Percentiles rank a stretch among this genome's conserved stretches.
phyloP scores from a whole-genome alignment of 2,113 vertebrate species.

The Aptenodytes forsteri region DNA sequence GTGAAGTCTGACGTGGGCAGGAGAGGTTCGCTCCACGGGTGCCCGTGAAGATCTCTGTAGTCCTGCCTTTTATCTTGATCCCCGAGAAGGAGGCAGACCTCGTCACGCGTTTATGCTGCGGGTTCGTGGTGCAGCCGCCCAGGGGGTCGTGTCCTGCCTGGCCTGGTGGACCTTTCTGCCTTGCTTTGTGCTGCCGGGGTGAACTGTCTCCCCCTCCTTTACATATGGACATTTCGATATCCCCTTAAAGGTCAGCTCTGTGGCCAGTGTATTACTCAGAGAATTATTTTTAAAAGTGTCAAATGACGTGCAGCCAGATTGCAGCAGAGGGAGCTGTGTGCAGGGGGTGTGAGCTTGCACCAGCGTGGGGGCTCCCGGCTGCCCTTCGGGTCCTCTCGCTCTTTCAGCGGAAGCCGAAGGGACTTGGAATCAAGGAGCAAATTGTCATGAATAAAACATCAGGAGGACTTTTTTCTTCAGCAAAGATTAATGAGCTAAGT shows the following conservation, averaged over 20 bases:
- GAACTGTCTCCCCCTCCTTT: not conserved
- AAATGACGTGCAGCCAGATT: not conserved
- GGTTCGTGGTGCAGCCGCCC: too few relatives aligned
- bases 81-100: not conserved
- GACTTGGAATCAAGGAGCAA: not conserved
- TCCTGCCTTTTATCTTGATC: too few relatives aligned
- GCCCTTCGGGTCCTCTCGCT: not conserved
- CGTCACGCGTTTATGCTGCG: rapidly evolving
- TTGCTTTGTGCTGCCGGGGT: rapidly evolving
- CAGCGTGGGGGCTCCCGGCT: not conserved
- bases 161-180: not conserved
- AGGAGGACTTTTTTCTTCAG: not conserved
- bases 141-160: not conserved
- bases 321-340: not conserved
- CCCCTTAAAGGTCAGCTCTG: not conserved
- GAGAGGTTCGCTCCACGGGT: rapidly evolving
- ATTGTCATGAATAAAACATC: conserved; percentile 38
- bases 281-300: not conserved
- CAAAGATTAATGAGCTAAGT: conserved; percentile 52
- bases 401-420: not conserved
- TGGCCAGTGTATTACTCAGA: not conserved
- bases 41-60: too few relatives aligned
- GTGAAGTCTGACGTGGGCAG: not conserved
- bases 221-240: rapidly evolving
- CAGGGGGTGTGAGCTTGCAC: not conserved